Conservation (phyloP, 2,888 invertebrate genomes). For the Heterodera filipjevi region DNA sequence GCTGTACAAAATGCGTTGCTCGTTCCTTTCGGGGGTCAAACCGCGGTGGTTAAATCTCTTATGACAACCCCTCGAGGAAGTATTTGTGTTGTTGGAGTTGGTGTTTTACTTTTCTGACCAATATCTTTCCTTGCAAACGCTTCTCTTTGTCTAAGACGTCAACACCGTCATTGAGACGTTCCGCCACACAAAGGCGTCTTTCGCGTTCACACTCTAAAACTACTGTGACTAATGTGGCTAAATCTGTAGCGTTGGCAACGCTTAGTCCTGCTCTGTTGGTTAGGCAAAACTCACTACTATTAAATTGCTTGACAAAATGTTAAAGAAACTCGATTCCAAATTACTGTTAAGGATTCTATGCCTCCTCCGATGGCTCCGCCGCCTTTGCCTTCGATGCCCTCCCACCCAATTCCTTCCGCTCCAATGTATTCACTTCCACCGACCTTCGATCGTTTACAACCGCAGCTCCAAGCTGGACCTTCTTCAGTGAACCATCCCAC, state of each 20-base stretch:
- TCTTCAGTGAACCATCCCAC: conserved; percentile 14
- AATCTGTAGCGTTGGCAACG: neutral
- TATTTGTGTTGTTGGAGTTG: conserved; percentile 20
- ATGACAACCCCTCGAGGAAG: conserved; percentile 24
- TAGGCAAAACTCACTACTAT: neutral
- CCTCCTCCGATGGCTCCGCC: conserved; percentile 29
- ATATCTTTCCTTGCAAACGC: neutral
- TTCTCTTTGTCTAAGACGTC: conserved; percentile 14
- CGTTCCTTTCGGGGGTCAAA: conserved; percentile 34
- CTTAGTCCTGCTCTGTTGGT: conserved; percentile 27
- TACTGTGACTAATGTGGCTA: conserved; percentile 8
- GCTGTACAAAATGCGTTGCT: conserved; percentile 20
- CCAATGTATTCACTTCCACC: conserved; percentile 36
- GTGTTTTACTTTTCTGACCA: neutral
- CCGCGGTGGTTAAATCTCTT: conserved; percentile 16
- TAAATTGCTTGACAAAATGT: no score
- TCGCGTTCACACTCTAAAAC: conserved; percentile 13
- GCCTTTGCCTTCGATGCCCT: conserved; percentile 76
- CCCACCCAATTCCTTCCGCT: conserved; percentile 79
- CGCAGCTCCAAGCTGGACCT: conserved; percentile 22
- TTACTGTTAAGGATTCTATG: conserved; percentile 16
- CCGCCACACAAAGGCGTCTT: conserved; percentile 17
- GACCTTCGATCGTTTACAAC: conserved; percentile 2
- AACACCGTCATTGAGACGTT: conserved; percentile 5
- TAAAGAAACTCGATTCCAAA: neutral